Base-by-base conservation (phyloP, 2,797 vertebrate species). In the Diceros bicornis region DNA sequence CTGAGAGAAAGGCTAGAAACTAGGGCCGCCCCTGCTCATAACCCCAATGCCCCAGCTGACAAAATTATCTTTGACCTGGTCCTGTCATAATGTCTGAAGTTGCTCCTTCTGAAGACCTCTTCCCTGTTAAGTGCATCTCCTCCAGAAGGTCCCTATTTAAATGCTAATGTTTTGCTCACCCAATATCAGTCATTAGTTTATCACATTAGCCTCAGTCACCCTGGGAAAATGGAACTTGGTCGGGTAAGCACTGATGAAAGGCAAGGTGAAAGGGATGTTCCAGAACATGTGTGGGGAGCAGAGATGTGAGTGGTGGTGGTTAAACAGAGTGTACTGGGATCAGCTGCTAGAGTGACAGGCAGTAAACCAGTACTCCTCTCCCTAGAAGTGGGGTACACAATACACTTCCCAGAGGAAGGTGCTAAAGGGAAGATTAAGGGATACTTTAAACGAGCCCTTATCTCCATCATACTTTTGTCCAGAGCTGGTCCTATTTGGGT, bases 151-250 rank as follows among this genome's bases (percentile, higher is more conserved):
- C 92, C 85, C 91, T 71, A 96, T 95, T 97, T 98, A 98, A 97
- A 98, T 96, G 97, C 85, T 95, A 96, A 97, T 96, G 78, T 72
- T 95, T 94, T 94, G 57, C 74, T 94, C 96, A 92, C 91, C 86
- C 94, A 81, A 2, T 92, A 97, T 96, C 96, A 97, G 93, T 87
- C 85, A 92, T 98, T 97, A 93, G 79, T 96, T 97, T 94, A 97
- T 95, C 96, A 92, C 96, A 85, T 96, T 97, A 98, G 96, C 96
- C 97, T 97, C 92, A 77, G 84, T 93, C 96, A 95, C 94, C 94
- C 83, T 83, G 86, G 93, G 93, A 97, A 96, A 96, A 96, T 25
- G 87, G 94, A 96, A 94, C 97, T 88, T 81, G 74, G 93, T 89
- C 16, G 27, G 81, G 88, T 83, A 91, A 86, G 81, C 86, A 91